Percentiles rank a stretch among this genome's conserved stretches.
Conservation (phyloP, 1,140 invertebrate genomes). For the Campoletis sonorensis region DNA sequence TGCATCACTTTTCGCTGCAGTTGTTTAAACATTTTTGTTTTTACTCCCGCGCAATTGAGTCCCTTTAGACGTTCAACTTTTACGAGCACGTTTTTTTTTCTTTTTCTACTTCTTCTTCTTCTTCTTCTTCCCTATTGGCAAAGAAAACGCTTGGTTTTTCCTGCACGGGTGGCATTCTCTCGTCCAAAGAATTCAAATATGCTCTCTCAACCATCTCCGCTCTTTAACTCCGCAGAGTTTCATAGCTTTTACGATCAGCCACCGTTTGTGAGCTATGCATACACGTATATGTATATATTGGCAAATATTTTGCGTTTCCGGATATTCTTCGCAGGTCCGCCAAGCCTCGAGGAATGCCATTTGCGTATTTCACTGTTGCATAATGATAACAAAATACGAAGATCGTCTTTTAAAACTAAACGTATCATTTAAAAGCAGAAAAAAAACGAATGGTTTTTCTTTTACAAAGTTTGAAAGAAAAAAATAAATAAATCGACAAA, state of each 20-base stretch:
- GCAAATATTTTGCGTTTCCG: constrained; percentile 7
- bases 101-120: neutral
- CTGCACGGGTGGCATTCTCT: neutral
- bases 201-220: neutral
- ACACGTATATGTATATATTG: neutral
- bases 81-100: constrained; percentile 4
- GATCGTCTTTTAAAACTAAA: neutral
- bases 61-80: neutral
- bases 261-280: neutral
- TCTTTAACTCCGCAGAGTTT: neutral
- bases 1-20: neutral
- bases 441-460: too few relatives aligned
- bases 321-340: neutral
- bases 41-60: neutral
- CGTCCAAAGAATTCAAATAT: constrained; percentile 1
- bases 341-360: neutral
- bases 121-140: neutral
- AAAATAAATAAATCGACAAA: too few relatives aligned
- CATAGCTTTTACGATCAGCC: constrained; percentile 6
- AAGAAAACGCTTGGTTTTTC: neutral
- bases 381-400: neutral
- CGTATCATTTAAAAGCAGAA: too few relatives aligned
- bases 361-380: neutral
- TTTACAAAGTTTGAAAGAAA: too few relatives aligned
- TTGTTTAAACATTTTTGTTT: neutral